Conservation (phyloP, 2,113 vertebrate genomes). For the Calidris pygmaea region DNA sequence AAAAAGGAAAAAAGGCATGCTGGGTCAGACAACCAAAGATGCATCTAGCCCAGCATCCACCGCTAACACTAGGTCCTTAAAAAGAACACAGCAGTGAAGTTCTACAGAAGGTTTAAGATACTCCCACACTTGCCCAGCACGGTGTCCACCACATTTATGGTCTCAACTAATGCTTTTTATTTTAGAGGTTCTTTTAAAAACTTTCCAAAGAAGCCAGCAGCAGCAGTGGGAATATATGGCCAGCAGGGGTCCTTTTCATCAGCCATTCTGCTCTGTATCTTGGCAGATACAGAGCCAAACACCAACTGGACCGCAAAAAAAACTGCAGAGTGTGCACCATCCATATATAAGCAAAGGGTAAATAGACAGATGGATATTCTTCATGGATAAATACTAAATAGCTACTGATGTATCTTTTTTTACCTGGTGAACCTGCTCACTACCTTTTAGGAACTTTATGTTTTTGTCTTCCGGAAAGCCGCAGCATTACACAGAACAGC, state of each 20-base stretch:
- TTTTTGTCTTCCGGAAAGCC: not conserved
- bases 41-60: not conserved
- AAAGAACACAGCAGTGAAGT: not conserved
- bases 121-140: not conserved
- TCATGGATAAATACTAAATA: not conserved
- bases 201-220: not conserved
- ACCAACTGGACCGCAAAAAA: not conserved
- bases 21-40: not conserved
- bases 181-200: not conserved
- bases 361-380: not conserved
- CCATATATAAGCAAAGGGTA: not conserved
- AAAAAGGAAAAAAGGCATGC: too few species aligned
- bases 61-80: not conserved
- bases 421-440: not conserved
- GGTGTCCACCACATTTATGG: not conserved
- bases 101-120: not conserved
- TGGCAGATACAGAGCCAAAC: not conserved
- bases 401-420: not conserved
- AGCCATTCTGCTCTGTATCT: not conserved
- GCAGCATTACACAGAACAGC: not conserved
- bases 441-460: not conserved
- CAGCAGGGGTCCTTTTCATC: not conserved
- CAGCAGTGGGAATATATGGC: not conserved
- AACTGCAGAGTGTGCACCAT: not conserved
- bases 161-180: not conserved